Base-by-base conservation (phyloP, 2,797 vertebrate species). In the Hippocampus kuda region DNA sequence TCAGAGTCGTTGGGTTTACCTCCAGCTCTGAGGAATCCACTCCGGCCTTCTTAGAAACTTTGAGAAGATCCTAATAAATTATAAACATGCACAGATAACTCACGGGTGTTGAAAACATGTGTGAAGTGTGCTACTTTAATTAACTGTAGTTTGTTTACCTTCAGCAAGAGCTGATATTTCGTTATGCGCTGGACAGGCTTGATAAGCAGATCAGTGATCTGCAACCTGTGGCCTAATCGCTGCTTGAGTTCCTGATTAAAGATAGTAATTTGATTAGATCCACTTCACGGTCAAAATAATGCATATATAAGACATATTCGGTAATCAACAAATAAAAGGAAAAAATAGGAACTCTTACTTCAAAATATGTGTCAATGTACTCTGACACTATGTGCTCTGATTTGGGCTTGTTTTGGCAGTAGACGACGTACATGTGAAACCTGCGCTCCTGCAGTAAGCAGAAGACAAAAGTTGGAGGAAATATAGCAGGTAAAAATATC, bases 321-420 rank as follows among this genome's bases (percentile, higher is more conserved):
- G 6, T 18, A 7, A 22, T 49, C 27, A 38, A 42, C 18, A 4
- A 34, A 53, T 2, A 66, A 51, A 56, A 13, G n/a, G 10, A 38
- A 64, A 76, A 4, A 6, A 34, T 69, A 30, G 49, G 72, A 4
- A 68, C 51, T 81, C 93, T 93, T 89, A 98, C 97, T 90, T 99
- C 96, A 89, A 99, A 99, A 86, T 98, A 99, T 0, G 95, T 98
- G 84, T 99, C 97, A 54, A 99, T 97, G 86, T 99, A 99, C 84
- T 99, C 97, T 6, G 97, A 97, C 76, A 99, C 97, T 67, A 99
- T 98, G 89, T 98, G 95, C 88, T 99, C 97, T 70, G 97, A 99
- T 88, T 99, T 99, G 80, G 97, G 95, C 86, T 99, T 99, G 89
- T 99, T 99, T 85, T 99, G 97, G 88, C 97, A 99, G 89, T 98